A percentile compares a stretch with the other conserved stretches of the same genome.
Conservation (phyloP, 2,888 invertebrate species). For the Xestia rhomboidea region DNA sequence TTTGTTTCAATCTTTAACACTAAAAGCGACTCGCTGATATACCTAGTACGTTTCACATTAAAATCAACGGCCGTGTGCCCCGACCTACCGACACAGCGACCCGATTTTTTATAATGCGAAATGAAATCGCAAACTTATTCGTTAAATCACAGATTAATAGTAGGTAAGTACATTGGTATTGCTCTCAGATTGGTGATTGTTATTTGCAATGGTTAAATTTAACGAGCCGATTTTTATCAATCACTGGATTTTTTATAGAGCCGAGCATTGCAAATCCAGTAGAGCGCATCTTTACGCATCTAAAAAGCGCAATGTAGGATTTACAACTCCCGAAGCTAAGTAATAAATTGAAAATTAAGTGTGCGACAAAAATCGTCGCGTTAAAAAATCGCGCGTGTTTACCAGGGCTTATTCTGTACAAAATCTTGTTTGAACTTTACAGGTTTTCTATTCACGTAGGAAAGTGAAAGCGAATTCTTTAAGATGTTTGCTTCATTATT, state of each 20-base stretch:
- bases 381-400: neutral
- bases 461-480: constrained; percentile 57
- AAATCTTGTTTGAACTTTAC: neutral
- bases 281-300: neutral
- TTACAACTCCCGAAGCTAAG: no score
- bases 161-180: neutral
- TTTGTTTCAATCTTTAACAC: no score
- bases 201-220: neutral
- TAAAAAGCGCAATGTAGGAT: no score
- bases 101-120: neutral
- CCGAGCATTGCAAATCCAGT: neutral
- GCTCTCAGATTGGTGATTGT: neutral
- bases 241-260: neutral
- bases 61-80: no score
- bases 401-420: neutral
- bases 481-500: constrained; percentile 39
- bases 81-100: no score
- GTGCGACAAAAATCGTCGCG: neutral
- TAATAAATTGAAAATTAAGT: neutral
- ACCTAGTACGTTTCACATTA: no score
- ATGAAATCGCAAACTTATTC: neutral
- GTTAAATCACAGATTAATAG: neutral
- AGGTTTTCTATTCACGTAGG: constrained; percentile 36
- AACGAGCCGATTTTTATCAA: neutral
- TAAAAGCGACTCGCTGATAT: no score